Evolutionary conservation across 2,888 invertebrate species (phyloP), one percentile per base, ranked within the genome.

Genomic region (Erebia ligea): DNA sequence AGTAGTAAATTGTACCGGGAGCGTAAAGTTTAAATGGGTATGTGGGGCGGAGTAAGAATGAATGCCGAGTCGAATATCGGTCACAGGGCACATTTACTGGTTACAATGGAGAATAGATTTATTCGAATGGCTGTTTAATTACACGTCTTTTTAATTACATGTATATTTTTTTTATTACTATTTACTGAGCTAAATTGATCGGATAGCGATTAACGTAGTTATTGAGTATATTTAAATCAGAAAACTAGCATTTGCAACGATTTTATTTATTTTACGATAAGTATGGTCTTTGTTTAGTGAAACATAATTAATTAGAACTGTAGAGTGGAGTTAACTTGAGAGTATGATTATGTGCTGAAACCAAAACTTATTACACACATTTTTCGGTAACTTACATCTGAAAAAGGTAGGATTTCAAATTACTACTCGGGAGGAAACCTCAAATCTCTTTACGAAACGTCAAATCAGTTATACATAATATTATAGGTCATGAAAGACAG

Each of bases 31-130:
- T 78, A 76, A 81, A 77, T 82, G 77, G 80, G 79, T 83, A 82
- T 87, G 80, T 86, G 82, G 87, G 87, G 87, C 85, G 86, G 85
- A n/a, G 83, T 86, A 84, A 82, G 68, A 67, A 79, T 76, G 76
- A 79, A 80, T 77, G 77, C 73, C 67, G 52, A 56, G 45, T 21
- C 45, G 64, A 70, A 69, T 68, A 68, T 72, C 72, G 72, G 71
- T 72, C 72, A 70, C 63, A 67, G 15, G 64, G 34, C 17, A 40
- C 40, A 25, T n/a, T 59, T 25, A 50, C 50, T 64, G 13, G 11
- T 52, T 17, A 9, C n/a, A 52, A 34, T 52, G 10, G 1, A 42
- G 42, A 42, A 40, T 17, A 54, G 0, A 64, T 19, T n/a, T 15
- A 63, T 40, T 64, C 15, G 5, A 48, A 62, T 48, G 11, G 21